Evolutionary conservation across 2,888 invertebrate species (phyloP), one percentile per base, ranked within the genome.

Genomic region (Orgyia antiqua): DNA sequence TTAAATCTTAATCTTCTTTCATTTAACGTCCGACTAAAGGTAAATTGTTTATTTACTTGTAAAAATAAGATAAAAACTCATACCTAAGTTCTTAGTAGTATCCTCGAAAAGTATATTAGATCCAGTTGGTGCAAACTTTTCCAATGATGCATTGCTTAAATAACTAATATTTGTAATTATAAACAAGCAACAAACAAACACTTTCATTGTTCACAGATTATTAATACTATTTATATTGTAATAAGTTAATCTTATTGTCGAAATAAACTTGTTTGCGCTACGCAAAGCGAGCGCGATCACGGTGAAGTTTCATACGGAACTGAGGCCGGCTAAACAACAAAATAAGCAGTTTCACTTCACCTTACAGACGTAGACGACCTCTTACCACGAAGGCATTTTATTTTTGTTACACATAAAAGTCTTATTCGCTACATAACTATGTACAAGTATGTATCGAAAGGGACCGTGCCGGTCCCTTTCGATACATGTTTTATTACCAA

Each of bases 61-160:
- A n/a, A n/a, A n/a, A n/a, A n/a, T n/a, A n/a, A n/a, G n/a, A n/a
- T n/a, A n/a, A n/a, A n/a, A n/a, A n/a, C n/a, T n/a, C n/a, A n/a
- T 52, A 83, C 84, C 80, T 51, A 69, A 62, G 53, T 61, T 71
- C 51, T 65, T 74, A 0, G 76, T 77, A 3, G 66, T 65, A 44
- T 83, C 83, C 31, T 75, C 70, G 20, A 80, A 57, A 10, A 80
- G 59, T 29, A 71, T 45, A 45, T 70, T 75, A 5, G 62, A 45
- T 15, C 58, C 67, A 4, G 59, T 53, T 0, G 80, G 76, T 6
- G 68, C 51, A 35, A 75, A 71, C 50, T 71, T 79, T 34, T 84
- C 84, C 44, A 84, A 39, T 0, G 84, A 84, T 1, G 84, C 84
- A 50, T 76, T 83, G 7, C 83, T 72, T 61, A 78, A 76, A 44